Base-by-base conservation (phyloP, 2,888 invertebrate genomes). In the Eupsilia transversa region DNA sequence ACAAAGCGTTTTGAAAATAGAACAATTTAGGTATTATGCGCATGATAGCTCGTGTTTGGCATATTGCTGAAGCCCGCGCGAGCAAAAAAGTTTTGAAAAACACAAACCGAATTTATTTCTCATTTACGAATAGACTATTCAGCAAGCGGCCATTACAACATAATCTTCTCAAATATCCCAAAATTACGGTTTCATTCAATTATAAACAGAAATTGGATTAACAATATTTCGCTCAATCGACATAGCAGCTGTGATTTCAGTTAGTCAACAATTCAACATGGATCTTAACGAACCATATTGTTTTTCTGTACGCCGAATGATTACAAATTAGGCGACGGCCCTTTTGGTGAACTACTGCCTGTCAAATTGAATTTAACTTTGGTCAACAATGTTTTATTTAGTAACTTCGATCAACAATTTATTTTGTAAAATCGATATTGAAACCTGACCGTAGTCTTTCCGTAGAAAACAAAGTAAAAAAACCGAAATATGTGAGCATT, bases 261-360 rank as follows among this genome's bases (percentile, higher is more conserved):
- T 78, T 80, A 66, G 65, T 60, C 73, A 70, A 68, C 83, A 72
- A 66, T 65, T 63, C 73, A 70, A 66, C 77, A 65, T 33, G 68
- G 72, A 52, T 76, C 77, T 79, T 85, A 85, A 85, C 77, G 85
- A 85, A 83, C 79, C 85, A 73, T 79, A 85, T 81, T 85, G 86
- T 85, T 86, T 85, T 85, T 81, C 85, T 74, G 72, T 56, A 27
- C 77, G 77, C 79, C 43, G 67, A 74, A 77, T 79, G 84, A 81
- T 81, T 86, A 84, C 78, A 81, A 86, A 86, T 83, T 77, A 84
- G 82, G 27, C 33, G 38, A 52, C 33, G 57, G 63, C 57, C 72
- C 79, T 81, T 81, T 86, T 86, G 68, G 35, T 64, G 33, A 75
- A 86, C 83, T 84, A 78, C 71, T 74, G 77, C 20, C 61, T 46